Evolutionary conservation across 2,888 invertebrate genomes (phyloP).

Genomic region (Melinopterus prodromus): DNA sequence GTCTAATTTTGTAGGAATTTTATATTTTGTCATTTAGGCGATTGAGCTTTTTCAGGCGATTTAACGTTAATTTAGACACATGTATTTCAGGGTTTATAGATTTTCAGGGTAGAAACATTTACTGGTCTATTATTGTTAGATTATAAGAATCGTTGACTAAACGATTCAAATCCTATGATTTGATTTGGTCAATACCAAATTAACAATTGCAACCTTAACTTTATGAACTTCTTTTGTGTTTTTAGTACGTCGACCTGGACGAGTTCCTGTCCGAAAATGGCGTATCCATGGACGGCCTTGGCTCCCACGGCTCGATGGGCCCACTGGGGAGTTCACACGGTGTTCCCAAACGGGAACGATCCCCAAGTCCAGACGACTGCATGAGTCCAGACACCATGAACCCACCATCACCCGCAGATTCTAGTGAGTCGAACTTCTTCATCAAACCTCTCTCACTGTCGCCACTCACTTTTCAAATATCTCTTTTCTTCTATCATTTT

Average conservation of each 20-base stretch:
- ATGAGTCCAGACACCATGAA: slow-evolving; percentile 90
- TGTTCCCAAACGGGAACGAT: slow-evolving; percentile 86
- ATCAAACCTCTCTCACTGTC: background rate
- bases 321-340: slow-evolving; percentile 70
- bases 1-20: too few species aligned
- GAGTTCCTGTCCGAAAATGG: slow-evolving; percentile 97
- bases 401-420: slow-evolving; percentile 89
- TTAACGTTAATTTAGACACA: too few species aligned
- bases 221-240: slow-evolving; percentile 44
- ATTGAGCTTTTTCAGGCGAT: too few species aligned
- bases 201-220: background rate
- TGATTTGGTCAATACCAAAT: background rate
- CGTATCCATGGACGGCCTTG: slow-evolving; percentile 83
- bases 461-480: too few species aligned
- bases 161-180: background rate
- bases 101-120: too few species aligned
- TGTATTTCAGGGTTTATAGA: too few species aligned
- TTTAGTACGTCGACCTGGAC: slow-evolving; percentile 95
- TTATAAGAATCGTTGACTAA: background rate
- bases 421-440: slow-evolving; percentile 71
- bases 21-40: too few species aligned
- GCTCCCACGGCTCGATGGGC: slow-evolving; percentile 66
- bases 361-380: slow-evolving; percentile 88
- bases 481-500: background rate
- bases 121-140: too few species aligned